Percentiles rank a stretch among this genome's conserved stretches.
Conservation (phyloP, 2,113 vertebrate genomes). For the Campylomormyrus numenius region DNA sequence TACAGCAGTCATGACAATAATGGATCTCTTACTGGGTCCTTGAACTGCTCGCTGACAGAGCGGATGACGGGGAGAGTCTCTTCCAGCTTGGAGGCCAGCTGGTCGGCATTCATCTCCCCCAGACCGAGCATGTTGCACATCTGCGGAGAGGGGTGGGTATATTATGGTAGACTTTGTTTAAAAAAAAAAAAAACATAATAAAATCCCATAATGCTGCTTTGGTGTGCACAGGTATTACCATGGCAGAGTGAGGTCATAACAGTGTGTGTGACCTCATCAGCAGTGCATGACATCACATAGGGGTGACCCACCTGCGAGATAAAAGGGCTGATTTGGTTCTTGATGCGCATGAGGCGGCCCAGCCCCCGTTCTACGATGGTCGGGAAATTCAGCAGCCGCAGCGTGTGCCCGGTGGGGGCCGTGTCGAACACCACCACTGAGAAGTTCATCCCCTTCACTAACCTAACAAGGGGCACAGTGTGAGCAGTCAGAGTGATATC, state of each 20-base stretch:
- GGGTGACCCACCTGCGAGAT: conserved; percentile 75
- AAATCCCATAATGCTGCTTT: neutral
- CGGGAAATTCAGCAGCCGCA: conserved; percentile 89
- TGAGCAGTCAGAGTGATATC: neutral
- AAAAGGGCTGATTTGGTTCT: conserved; percentile 96
- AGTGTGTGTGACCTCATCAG: neutral
- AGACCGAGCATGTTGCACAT: conserved; percentile 95
- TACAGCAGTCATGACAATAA: neutral
- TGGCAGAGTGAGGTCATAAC: neutral
- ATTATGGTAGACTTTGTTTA: neutral
- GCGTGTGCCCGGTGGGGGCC: conserved; percentile 85
- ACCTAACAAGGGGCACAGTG: conserved; percentile 48
- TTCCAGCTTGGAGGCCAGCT: conserved; percentile 86
- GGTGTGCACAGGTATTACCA: neutral
- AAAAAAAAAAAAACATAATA: neutral
- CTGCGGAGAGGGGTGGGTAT: conserved; percentile 44
- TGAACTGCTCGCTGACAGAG: conserved; percentile 91
- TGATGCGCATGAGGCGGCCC: conserved; percentile 93
- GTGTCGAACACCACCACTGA: conserved; percentile 95
- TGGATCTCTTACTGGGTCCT: conserved; percentile 77
- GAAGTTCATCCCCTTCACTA: conserved; percentile 97
- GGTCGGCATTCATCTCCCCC: conserved; percentile 92
- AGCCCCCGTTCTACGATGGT: conserved; percentile 90
- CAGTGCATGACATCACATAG: neutral
- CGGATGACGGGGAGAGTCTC: conserved; percentile 89